phyloP scores from a whole-genome alignment of 92 coral and sea anemone genomes.

The Phenganax stokvisi region DNA sequence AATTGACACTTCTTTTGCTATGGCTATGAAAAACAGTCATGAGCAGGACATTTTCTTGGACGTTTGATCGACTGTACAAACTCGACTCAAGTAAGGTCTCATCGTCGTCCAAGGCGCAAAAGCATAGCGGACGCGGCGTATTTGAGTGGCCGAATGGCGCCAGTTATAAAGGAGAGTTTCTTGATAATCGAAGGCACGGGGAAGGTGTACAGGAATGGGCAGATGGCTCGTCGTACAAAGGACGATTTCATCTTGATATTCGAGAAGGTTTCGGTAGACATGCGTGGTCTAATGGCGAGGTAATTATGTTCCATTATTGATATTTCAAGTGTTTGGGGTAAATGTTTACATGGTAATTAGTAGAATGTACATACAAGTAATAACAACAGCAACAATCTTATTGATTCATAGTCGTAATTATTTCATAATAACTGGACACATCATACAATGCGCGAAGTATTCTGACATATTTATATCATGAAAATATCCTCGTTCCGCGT shows the following conservation, averaged over 20 bases:
- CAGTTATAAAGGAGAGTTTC: constrained; percentile 86
- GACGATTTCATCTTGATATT: constrained; percentile 66
- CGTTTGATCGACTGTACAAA: constrained; percentile 56
- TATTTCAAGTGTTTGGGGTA: constrained; percentile 1
- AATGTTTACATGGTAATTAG: too few relatives aligned
- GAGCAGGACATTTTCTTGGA: background rate
- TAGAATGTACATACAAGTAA: too few relatives aligned
- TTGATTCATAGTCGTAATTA: too few relatives aligned
- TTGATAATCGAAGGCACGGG: constrained; percentile 83
- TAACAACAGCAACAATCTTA: too few relatives aligned
- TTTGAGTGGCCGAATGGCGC: constrained; percentile 98
- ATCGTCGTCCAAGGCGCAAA: constrained; percentile 65
- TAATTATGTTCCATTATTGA: constrained; percentile 30
- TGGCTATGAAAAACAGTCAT: background rate
- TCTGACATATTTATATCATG: too few relatives aligned
- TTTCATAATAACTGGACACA: too few relatives aligned
- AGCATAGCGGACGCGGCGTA: constrained; percentile 77
- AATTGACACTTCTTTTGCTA: background rate
- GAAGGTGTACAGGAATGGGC: constrained; percentile 87
- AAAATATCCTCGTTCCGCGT: too few relatives aligned
- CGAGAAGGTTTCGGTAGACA: constrained; percentile 82
- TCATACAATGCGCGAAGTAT: too few relatives aligned
- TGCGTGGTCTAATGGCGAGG: constrained; percentile 88
- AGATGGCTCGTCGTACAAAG: constrained; percentile 76
- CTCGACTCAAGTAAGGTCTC: constrained; percentile 78